phyloP scores from a whole-genome alignment of 2,797 vertebrate species.

The Gymnoscopelus microlampas region DNA sequence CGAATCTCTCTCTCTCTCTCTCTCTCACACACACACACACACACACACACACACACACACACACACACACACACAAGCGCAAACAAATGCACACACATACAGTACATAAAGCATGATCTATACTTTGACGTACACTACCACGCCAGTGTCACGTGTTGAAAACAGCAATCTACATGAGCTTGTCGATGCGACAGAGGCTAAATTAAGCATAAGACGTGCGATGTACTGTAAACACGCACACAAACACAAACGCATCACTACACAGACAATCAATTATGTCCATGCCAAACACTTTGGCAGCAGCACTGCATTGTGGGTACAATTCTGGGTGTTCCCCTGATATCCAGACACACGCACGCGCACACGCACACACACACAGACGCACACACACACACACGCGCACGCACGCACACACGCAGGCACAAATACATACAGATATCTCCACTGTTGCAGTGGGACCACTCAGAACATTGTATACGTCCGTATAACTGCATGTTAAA shows the following conservation, averaged over 20 bases:
- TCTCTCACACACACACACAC: constrained; percentile 9
- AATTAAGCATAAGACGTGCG: no score
- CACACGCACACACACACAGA: not conserved
- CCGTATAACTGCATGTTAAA: no score
- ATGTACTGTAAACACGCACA: not conserved
- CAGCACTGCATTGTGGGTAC: constrained; percentile 42
- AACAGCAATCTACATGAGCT: no score
- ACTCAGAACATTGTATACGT: no score
- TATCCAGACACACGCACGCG: constrained; percentile 15
- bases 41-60: not conserved
- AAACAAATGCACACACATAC: no score
- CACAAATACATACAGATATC: constrained; percentile 23
- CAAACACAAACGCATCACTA: not conserved
- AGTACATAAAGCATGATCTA: no score
- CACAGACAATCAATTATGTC: constrained; percentile 8
- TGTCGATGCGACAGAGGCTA: no score
- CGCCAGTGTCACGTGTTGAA: no score
- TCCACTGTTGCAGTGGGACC: constrained; percentile 4
- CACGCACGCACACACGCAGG: constrained; percentile 20
- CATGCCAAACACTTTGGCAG: constrained; percentile 15
- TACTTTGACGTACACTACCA: no score
- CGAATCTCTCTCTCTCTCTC: constrained; percentile 35
- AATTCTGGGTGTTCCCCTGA: constrained; percentile 38
- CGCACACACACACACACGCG: not conserved
- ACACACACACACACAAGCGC: constrained; percentile 10